These are phyloP conservation scores for Pseudochirops corinnae DNA, from an alignment of 2,797 vertebrate genomes.

Conservation along the genomic window DNA sequence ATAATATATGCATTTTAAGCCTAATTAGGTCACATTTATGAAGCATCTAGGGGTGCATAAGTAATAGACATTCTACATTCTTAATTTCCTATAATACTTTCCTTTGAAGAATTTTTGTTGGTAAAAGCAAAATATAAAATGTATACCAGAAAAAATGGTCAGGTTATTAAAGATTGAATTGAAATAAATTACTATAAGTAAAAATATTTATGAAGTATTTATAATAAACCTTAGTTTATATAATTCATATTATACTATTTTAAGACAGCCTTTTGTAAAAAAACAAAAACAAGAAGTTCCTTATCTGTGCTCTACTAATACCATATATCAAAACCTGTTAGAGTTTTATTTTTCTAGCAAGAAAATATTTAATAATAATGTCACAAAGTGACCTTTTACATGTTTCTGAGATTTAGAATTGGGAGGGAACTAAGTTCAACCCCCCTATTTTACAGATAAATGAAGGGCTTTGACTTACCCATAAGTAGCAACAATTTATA, in stretches of 20 bases:
- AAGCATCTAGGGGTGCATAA: not conserved
- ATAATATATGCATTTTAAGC: not conserved
- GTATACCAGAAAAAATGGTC: not conserved
- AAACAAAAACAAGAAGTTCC: not conserved
- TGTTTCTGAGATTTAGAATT: not conserved
- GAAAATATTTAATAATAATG: constrained; percentile 30
- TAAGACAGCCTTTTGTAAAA: not conserved
- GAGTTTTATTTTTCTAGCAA: constrained; percentile 20
- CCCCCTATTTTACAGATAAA: not conserved
- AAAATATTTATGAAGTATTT: not conserved
- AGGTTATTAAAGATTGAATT: not conserved
- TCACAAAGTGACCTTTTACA: not conserved
- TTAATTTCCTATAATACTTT: not conserved
- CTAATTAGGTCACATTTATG: not conserved
- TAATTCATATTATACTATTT: not conserved
- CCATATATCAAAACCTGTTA: constrained; percentile 14
- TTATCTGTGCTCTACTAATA: not conserved
- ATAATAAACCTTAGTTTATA: not conserved
- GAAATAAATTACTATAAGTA: not conserved
- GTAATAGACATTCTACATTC: not conserved
- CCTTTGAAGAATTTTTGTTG: not conserved
- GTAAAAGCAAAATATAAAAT: not conserved
- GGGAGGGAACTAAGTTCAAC: not conserved
- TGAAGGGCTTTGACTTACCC: not conserved
- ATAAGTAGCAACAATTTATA: not conserved